Conservation (phyloP, 2,888 invertebrate species). For the Drosophila sordidula region DNA sequence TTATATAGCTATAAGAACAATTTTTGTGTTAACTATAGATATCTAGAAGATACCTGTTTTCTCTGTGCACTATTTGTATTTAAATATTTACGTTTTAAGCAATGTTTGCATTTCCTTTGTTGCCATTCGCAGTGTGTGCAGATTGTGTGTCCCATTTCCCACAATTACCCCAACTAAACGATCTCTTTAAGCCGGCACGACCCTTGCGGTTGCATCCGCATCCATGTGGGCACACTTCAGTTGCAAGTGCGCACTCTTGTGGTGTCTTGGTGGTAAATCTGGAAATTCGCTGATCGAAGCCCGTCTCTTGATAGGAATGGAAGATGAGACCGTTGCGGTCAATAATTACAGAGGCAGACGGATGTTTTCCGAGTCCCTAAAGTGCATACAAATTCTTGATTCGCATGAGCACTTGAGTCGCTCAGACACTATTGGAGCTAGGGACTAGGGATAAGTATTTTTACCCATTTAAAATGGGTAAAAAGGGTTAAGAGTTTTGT, state of each 20-base stretch:
- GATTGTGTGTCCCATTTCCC: background rate
- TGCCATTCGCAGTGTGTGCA: background rate
- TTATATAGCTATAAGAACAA: no score
- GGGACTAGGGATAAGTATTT: no score
- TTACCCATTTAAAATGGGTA: no score
- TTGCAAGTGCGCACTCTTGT: background rate
- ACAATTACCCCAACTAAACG: background rate
- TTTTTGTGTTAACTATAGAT: no score
- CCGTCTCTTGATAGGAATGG: background rate
- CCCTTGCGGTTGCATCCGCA: background rate
- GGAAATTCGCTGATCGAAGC: no score
- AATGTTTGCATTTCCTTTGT: background rate
- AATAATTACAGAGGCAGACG: background rate
- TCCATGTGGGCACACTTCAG: background rate
- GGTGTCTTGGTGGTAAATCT: background rate
- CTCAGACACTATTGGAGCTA: no score
- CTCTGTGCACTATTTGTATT: no score
- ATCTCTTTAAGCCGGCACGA: background rate
- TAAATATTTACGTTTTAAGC: no score
- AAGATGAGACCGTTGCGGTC: background rate
- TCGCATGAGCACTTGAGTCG: no score
- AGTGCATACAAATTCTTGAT: background rate
- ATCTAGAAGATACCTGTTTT: no score
- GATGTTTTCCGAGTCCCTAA: no score
- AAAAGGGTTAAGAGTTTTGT: no score